Base-by-base conservation (phyloP, 2,888 invertebrate species). In the Lasioglossum leucozonium region DNA sequence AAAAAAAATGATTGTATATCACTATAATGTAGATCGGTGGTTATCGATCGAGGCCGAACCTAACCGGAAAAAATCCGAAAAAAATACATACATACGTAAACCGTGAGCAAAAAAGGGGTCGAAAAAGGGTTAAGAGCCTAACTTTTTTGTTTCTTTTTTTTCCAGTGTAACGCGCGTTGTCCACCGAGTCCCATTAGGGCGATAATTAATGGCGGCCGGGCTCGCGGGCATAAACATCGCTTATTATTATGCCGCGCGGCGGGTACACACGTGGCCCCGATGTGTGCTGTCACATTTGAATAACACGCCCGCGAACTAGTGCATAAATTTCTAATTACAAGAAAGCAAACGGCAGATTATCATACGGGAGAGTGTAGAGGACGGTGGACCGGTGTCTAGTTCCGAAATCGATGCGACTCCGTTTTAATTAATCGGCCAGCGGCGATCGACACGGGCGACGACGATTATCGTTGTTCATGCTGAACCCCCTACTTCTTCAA, bases 321-420 rank as follows among this genome's bases (percentile, higher is more conserved):
- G 93, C 93, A 94, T 94, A 94, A 94, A 94, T 94, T 94, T 94
- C 93, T 94, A 94, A 94, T 94, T 94, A 94, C 94, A 94, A 94
- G 94, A 89, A 92, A 91, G 91, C 89, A 88, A 72, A 92, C 84
- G 81, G 88, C 88, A 81, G 82, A 84, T 86, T 89, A 87, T 85
- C 89, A 76, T 89, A 84, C 84, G 74, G 42, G 51, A 8, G 51
- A 22, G 51, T 22, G 51, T 51, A 67, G 62, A 65, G 65, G 34
- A 22, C 51, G 22, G 34, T 42, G 74, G 47, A 22, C 26, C 30
- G 34, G 34, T 69, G 47, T 30, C 72, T 8, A 16, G 58, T 22
- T 8, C 69, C 77, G 69, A 82, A 84, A 84, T 74, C 84, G 47
- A 44, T 71, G 77, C 69, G 77, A 78, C 74, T 82, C 16, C 62